Evolutionary conservation across 2,888 invertebrate species (phyloP), one percentile per base, ranked within the genome.

Genomic region (Monochamus alternatus): DNA sequence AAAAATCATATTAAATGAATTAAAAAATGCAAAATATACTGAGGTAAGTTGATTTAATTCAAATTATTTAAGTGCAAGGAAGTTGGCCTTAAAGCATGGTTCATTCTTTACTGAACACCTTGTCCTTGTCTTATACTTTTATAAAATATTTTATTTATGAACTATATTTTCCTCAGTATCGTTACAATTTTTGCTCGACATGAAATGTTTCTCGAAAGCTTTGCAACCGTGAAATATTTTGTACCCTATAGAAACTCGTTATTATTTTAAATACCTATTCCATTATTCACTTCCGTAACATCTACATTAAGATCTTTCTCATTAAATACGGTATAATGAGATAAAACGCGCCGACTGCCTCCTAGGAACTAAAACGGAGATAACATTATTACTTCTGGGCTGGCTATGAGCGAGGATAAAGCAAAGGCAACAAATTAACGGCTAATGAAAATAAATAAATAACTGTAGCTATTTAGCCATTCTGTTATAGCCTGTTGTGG

Each of bases 401-500:
- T 7, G 10, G 47, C 47, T 12, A 12, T 47, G 9, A 47, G 47
- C 47, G 9, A 9, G 47, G 47, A 47, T 47, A 47, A 47, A 12
- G 47, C 12, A 47, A 47, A 10, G 47, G 47, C 47, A 47, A 12
- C 47, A 47, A 47, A 47, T 12, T 47, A 12, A 47, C 47, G 12
- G 47, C 47, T 47, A 47, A 47, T 47, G 47, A 47, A 47, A 47
- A 47, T 47, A 47, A 47, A 47, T 47, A 47, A 47, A 47, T 47
- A 47, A 47, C 47, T 47, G 47, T 9, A 12, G 47, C 47, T 47
- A 3, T 3, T 47, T 47, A 47, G 47, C 47, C 5, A 3, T 47
- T 47, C 47, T 10, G 47, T 47, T 47, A 47, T 47, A 47, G 47
- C 47, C 12, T 47, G 47, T 47, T 47, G 47, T 47, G 47, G 47